Evolutionary conservation across 2,113 vertebrate genomes (phyloP).

Genomic region (Cavia aperea): DNA sequence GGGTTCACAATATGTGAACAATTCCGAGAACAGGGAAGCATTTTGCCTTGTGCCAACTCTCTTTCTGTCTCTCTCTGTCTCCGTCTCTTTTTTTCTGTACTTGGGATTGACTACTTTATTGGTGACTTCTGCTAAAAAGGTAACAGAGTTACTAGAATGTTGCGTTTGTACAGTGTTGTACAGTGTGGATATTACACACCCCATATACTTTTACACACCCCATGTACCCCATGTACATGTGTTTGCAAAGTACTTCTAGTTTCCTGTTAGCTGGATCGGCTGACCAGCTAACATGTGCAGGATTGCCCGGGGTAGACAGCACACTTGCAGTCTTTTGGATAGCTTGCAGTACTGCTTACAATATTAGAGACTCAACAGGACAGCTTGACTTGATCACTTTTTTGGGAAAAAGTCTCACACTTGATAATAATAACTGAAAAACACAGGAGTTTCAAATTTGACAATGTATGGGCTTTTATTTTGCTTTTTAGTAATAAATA

Average conservation of each 20-base stretch:
- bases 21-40: not conserved
- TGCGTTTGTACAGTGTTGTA: not conserved
- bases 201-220: not conserved
- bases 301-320: not conserved
- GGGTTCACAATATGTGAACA: not conserved
- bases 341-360: not conserved
- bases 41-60: not conserved
- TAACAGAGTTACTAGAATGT: not conserved
- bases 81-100: not conserved
- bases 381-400: not conserved
- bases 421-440: not conserved
- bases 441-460: conserved; percentile 3
- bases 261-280: not conserved
- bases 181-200: not conserved
- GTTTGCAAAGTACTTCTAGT: conserved; percentile 7
- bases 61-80: accelerated
- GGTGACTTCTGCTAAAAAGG: not conserved
- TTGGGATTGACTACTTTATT: not conserved
- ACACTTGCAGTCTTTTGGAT: not conserved
- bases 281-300: not conserved
- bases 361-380: not conserved
- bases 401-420: not conserved
- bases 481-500: not conserved
- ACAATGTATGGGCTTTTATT: conserved; percentile 2
- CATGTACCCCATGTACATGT: not conserved